Percentiles rank a stretch among this genome's conserved stretches.
phyloP scores from a whole-genome alignment of 2,113 vertebrate species.

The Numenius arquata region DNA sequence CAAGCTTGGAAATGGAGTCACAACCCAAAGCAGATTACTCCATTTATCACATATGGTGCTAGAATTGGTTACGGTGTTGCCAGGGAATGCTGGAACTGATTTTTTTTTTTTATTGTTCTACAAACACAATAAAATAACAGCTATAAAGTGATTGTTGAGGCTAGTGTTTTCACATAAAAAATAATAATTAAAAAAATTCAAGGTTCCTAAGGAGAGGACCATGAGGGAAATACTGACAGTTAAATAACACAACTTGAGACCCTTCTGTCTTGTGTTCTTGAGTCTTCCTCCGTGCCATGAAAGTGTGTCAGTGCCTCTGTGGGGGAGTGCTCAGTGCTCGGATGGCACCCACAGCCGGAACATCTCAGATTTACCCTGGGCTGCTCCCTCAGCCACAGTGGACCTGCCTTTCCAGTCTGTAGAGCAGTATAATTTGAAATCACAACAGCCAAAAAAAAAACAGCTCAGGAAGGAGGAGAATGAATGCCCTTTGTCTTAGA shows the following conservation, averaged over 20 bases:
- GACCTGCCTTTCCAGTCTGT: not conserved
- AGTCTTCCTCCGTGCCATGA: not conserved
- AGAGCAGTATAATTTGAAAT: not conserved
- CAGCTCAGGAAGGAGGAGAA: not conserved
- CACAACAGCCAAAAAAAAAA: not conserved
- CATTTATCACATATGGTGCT: not conserved
- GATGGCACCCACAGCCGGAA: not conserved
- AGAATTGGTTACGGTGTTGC: not conserved
- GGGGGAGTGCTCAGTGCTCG: not conserved
- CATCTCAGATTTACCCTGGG: not conserved
- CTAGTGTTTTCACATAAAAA: not conserved
- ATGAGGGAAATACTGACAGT: not conserved
- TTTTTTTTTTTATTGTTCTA: not conserved
- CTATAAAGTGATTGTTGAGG: not conserved
- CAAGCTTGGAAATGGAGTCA: not conserved
- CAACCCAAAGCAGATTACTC: not conserved
- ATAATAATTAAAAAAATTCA: not conserved
- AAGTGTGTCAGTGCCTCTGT: rapidly evolving
- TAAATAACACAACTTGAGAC: not conserved
- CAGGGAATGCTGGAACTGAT: not conserved
- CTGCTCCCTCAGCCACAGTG: not conserved
- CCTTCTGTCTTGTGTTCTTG: not conserved
- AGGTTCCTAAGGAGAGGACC: not conserved
- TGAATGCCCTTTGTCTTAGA: not conserved
- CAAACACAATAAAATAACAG: not conserved